A percentile compares a stretch with the other conserved stretches of the same genome.
Evolutionary conservation across 30 jellyfish, hydroid and myxozoan genomes (phyloP).

Genomic region (Aurelia coerulea): DNA sequence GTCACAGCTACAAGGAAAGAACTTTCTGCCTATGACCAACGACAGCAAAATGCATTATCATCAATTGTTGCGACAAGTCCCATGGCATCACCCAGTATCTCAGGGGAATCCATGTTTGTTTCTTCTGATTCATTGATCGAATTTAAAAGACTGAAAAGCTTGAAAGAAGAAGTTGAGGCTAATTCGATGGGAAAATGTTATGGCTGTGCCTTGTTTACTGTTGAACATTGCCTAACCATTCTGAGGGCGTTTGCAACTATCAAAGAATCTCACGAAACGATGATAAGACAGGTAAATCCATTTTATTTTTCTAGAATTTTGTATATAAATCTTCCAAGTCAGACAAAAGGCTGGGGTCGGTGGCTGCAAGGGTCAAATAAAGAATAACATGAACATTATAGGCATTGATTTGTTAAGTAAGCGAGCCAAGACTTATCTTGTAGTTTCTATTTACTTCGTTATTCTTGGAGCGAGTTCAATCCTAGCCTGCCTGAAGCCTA

Average conservation of each 20-base stretch:
- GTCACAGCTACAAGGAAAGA: constrained; percentile 92
- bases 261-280: constrained; percentile 64
- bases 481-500: too few species aligned
- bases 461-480: too few species aligned
- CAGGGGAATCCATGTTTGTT: constrained; percentile 21
- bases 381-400: too few species aligned
- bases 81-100: constrained; percentile 63
- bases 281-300: constrained; percentile 72
- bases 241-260: constrained; percentile 85
- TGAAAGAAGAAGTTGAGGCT: constrained; percentile 35
- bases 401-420: too few species aligned
- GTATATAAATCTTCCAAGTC: too few species aligned
- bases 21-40: constrained; percentile 72
- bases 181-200: constrained; percentile 77
- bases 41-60: constrained; percentile 77
- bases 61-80: constrained; percentile 84
- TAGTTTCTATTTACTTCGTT: too few species aligned
- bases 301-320: background rate
- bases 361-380: too few species aligned
- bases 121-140: background rate
- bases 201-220: constrained; percentile 89
- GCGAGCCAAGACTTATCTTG: too few species aligned
- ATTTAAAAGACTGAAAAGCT: background rate
- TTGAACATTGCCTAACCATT: constrained; percentile 84
- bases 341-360: too few species aligned